Evolutionary conservation across 2,888 invertebrate genomes (phyloP).

Genomic region (Endotricha flammealis): DNA sequence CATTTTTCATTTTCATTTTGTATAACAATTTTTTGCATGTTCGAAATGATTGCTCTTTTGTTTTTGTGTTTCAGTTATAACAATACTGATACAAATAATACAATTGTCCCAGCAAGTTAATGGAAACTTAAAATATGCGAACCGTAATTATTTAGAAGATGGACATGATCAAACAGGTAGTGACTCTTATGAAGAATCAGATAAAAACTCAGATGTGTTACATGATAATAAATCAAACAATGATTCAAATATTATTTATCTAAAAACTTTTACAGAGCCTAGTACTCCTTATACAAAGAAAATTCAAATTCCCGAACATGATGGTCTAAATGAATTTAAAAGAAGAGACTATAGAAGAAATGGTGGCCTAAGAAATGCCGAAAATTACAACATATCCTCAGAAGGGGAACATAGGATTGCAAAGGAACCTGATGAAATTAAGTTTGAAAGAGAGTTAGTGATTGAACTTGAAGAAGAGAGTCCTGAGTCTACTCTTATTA

Average conservation of each 20-base stretch:
- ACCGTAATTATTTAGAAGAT: slow-evolving; percentile 26
- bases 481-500: neutral
- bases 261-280: slow-evolving; percentile 21
- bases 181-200: neutral
- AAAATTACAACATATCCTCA: too few species aligned
- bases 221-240: slow-evolving; percentile 18
- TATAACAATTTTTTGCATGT: too few species aligned
- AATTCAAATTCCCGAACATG: slow-evolving; percentile 18
- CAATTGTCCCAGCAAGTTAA: slow-evolving; percentile 6
- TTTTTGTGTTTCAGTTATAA: slow-evolving; percentile 10
- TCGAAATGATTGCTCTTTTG: too few species aligned
- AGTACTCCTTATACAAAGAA: slow-evolving; percentile 12
- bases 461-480: slow-evolving; percentile 12
- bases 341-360: neutral
- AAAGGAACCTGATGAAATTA: slow-evolving; percentile 4
- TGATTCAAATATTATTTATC: slow-evolving; percentile 32
- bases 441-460: slow-evolving; percentile 14
- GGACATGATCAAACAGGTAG: slow-evolving; percentile 4
- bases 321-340: slow-evolving; percentile 5
- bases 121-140: slow-evolving; percentile 24
- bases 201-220: slow-evolving; percentile 2
- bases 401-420: slow-evolving; percentile 4
- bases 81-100: neutral
- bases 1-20: too few species aligned
- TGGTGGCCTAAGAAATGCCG: too few species aligned